Percentiles rank a stretch among this genome's conserved stretches.
phyloP scores from a whole-genome alignment of 1,140 invertebrate species.

The Calephelis nemesis region DNA sequence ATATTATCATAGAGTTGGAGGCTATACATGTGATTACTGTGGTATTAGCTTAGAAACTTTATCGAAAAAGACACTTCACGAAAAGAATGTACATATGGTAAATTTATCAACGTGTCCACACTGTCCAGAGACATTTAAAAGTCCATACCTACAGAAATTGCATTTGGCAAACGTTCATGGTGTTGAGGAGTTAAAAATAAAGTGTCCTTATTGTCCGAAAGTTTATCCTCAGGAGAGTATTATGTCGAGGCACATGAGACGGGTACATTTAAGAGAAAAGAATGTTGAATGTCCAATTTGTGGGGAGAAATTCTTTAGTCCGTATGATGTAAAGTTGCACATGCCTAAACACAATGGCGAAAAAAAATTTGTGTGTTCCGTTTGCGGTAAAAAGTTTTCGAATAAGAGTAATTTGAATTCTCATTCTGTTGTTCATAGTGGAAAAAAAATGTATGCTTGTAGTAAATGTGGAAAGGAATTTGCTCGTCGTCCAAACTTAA shows the following conservation, averaged over 20 bases:
- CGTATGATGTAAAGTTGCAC: conserved; percentile 83
- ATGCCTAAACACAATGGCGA: conserved; percentile 86
- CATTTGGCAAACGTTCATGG: conserved; percentile 67
- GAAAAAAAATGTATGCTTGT: conserved; percentile 78
- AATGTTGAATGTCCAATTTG: conserved; percentile 73
- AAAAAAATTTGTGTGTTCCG: conserved; percentile 79
- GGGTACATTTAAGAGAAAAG: conserved; percentile 64
- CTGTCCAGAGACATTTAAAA: conserved; percentile 66
- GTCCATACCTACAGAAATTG: conserved; percentile 64
- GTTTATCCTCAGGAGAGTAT: conserved; percentile 65
- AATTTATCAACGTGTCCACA: conserved; percentile 58
- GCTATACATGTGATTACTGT: conserved; percentile 61
- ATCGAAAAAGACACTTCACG: conserved; percentile 62
- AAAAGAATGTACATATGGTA: conserved; percentile 63
- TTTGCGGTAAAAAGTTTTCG: conserved; percentile 82
- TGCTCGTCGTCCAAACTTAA: conserved; percentile 53
- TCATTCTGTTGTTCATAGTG: conserved; percentile 78
- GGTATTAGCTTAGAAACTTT: conserved; percentile 51
- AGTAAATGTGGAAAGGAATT: conserved; percentile 78
- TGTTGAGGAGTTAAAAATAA: conserved; percentile 64
- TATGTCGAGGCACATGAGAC: conserved; percentile 69
- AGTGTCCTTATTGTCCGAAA: conserved; percentile 63
- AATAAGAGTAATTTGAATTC: conserved; percentile 80
- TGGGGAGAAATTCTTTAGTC: conserved; percentile 84
- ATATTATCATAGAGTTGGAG: conserved; percentile 66